Conservation (phyloP, 2,797 vertebrate species). For the Alectoris magna region DNA sequence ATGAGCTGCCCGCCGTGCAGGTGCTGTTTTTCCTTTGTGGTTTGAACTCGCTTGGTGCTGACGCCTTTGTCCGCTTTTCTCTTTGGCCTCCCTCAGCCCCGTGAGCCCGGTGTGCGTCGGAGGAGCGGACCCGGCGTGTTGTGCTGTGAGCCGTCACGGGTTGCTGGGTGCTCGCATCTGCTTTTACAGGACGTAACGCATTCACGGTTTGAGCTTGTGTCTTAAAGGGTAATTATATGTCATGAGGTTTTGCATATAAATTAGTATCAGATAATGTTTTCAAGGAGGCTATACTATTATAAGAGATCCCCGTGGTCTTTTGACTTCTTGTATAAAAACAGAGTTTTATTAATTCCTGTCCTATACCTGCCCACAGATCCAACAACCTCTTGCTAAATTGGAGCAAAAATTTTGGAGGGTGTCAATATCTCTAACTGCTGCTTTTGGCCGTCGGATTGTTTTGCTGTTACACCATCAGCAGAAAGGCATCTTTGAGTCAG, state of each 20-base stretch:
- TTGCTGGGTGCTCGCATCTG: neutral
- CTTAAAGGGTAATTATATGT: neutral
- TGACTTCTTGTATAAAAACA: neutral
- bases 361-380: fast-evolving
- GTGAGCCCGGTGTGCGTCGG: no score
- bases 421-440: neutral
- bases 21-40: neutral
- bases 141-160: neutral
- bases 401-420: neutral
- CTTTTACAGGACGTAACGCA: fast-evolving
- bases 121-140: neutral
- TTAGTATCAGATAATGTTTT: fast-evolving
- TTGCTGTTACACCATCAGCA: fast-evolving
- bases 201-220: neutral
- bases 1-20: neutral
- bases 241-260: neutral
- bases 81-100: fast-evolving
- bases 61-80: neutral
- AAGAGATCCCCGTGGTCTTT: neutral
- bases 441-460: neutral
- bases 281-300: neutral
- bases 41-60: fast-evolving
- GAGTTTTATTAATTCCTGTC: neutral
- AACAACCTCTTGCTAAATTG: fast-evolving
- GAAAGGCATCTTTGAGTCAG: neutral